Evolutionary conservation across 2,888 invertebrate species (phyloP).

Genomic region (Troides helena): DNA sequence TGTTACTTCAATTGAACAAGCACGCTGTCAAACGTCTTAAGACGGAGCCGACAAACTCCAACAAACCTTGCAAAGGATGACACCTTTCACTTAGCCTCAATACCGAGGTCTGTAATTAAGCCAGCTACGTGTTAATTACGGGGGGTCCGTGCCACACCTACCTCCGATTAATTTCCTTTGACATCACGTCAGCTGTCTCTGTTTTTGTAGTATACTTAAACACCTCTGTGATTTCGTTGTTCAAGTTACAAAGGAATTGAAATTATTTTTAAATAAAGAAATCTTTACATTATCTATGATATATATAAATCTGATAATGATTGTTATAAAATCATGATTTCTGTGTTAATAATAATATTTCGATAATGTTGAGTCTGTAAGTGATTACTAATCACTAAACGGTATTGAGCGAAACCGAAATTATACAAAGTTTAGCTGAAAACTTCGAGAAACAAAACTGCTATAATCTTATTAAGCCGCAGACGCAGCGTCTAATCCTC

Average conservation of each 20-base stretch:
- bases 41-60: constrained; percentile 25
- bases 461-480: constrained; percentile 77
- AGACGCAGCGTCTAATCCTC: constrained; percentile 73
- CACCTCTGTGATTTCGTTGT: constrained; percentile 30
- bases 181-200: constrained; percentile 47
- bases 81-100: constrained; percentile 69
- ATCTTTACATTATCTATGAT: no score
- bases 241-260: constrained; percentile 12
- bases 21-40: constrained; percentile 12
- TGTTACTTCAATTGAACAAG: background rate
- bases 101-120: constrained; percentile 62
- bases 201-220: constrained; percentile 51
- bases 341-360: background rate
- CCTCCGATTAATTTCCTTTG: constrained; percentile 58
- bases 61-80: constrained; percentile 42
- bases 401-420: constrained; percentile 60
- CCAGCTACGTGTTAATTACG: constrained; percentile 67
- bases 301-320: no score
- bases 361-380: background rate
- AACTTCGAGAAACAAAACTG: constrained; percentile 74
- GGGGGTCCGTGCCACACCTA: constrained; percentile 50
- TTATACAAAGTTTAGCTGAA: constrained; percentile 73
- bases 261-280: no score
- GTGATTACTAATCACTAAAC: constrained; percentile 8
- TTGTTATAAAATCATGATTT: background rate